Percentiles rank a stretch among this genome's conserved stretches.
These are phyloP conservation scores for Sebastes matsubarae DNA, from an alignment of 2,797 vertebrate genomes.

Conservation along the genomic window DNA sequence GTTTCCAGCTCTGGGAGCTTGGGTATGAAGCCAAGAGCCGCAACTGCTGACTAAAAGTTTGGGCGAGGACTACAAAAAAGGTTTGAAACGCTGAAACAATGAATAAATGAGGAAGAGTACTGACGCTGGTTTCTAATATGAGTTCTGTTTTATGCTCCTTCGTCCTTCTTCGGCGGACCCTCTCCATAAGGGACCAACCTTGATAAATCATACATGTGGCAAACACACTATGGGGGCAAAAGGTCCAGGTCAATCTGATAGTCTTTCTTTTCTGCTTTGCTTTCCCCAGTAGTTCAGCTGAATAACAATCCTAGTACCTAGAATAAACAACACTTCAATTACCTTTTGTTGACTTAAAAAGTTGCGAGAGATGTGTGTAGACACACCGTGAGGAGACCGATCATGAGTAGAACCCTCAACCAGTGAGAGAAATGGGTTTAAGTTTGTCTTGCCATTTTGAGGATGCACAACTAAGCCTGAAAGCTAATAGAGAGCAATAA, in stretches of 20 bases:
- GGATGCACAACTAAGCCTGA: slow-evolving; percentile 12
- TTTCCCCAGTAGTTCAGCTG: slow-evolving; percentile 20
- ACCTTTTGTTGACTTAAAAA: slow-evolving; percentile 36
- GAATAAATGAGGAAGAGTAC: slow-evolving; percentile 45
- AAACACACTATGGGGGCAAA: slow-evolving; percentile 23
- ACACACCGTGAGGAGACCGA: slow-evolving; percentile 7
- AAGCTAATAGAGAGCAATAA: slow-evolving; percentile 1
- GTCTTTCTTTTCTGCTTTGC: slow-evolving; percentile 22
- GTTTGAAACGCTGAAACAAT: slow-evolving; percentile 27
- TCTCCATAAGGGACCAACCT: slow-evolving; percentile 42
- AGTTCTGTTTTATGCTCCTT: slow-evolving; percentile 19
- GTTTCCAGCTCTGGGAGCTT: slow-evolving; percentile 62
- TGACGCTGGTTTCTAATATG: slow-evolving; percentile 19
- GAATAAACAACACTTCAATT: slow-evolving; percentile 53
- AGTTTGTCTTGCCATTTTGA: slow-evolving; percentile 1
- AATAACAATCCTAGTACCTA: slow-evolving; percentile 29
- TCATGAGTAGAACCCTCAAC: slow-evolving; percentile 10
- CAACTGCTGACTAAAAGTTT: slow-evolving; percentile 61
- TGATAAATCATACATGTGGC: slow-evolving; percentile 56
- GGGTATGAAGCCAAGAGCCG: slow-evolving; percentile 56
- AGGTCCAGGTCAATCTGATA: slow-evolving; percentile 42
- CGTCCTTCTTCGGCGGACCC: slow-evolving; percentile 2
- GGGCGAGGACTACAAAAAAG: slow-evolving; percentile 33
- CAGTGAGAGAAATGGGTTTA: background rate
- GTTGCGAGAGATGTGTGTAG: background rate